phyloP scores from a whole-genome alignment of 2,888 invertebrate genomes.

The Lamellibrachia satsuma region DNA sequence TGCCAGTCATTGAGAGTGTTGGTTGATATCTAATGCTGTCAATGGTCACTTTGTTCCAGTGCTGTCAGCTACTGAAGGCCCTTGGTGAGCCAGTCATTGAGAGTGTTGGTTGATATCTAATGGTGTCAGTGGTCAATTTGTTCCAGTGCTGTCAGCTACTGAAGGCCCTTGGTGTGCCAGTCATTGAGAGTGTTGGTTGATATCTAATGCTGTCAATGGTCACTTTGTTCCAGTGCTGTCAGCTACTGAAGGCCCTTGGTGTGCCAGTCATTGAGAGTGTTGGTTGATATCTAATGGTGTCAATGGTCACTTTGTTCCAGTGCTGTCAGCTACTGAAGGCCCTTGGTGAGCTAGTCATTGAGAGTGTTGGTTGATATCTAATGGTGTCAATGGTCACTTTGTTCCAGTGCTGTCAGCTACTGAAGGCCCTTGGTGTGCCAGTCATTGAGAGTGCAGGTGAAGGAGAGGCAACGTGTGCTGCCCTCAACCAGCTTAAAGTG shows the following conservation, averaged over 20 bases:
- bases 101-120: not conserved
- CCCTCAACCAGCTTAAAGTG: slow-evolving; percentile 78
- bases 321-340: slow-evolving; percentile 79
- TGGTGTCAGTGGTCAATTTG: not conserved
- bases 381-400: not conserved
- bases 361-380: not conserved
- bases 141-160: slow-evolving; percentile 79
- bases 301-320: slow-evolving; percentile 60
- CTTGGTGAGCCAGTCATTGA: too few species aligned
- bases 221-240: slow-evolving; percentile 73
- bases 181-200: slow-evolving; percentile 66
- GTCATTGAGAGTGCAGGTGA: slow-evolving; percentile 85
- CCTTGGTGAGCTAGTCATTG: slow-evolving; percentile 82
- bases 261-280: slow-evolving; percentile 73
- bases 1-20: too few species aligned
- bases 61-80: too few species aligned
- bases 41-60: too few species aligned
- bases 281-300: not conserved
- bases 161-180: slow-evolving; percentile 80
- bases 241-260: slow-evolving; percentile 80
- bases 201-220: not conserved
- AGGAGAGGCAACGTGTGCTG: slow-evolving; percentile 89
- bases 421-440: slow-evolving; percentile 80
- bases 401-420: slow-evolving; percentile 77
- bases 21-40: too few species aligned